phyloP scores from a whole-genome alignment of 2,888 invertebrate genomes.

The Pachymerium ferrugineum region DNA sequence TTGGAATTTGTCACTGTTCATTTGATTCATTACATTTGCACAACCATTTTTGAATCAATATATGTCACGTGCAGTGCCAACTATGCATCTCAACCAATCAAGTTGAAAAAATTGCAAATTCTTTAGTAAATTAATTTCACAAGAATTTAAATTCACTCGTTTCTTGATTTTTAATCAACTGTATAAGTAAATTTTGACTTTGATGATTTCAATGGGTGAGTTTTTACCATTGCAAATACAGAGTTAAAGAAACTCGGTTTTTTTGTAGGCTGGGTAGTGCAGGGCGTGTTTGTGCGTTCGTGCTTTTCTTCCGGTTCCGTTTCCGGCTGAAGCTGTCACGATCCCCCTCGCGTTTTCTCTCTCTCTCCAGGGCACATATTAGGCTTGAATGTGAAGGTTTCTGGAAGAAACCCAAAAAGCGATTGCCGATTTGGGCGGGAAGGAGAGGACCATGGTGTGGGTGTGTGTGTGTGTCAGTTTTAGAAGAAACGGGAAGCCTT shows the following conservation, averaged over 20 bases:
- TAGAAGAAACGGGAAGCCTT: not conserved
- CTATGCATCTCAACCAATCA: not conserved
- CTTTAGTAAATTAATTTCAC: too few relatives aligned
- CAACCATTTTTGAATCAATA: not conserved
- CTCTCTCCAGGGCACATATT: not conserved
- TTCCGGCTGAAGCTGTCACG: conserved; percentile 24
- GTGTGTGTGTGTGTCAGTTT: conserved; percentile 4
- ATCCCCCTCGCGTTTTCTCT: not conserved
- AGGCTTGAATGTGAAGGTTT: conserved; percentile 1
- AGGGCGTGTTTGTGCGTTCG: conserved; percentile 4
- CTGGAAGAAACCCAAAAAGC: conserved; percentile 22
- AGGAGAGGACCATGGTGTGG: not conserved
- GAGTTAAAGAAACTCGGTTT: too few relatives aligned
- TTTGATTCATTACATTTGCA: conserved; percentile 6
- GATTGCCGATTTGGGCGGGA: conserved; percentile 22
- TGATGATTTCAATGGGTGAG: too few relatives aligned
- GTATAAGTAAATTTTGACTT: too few relatives aligned
- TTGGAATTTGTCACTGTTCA: conserved; percentile 5
- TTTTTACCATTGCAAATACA: too few relatives aligned
- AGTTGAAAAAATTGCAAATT: not conserved
- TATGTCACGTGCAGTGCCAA: not conserved
- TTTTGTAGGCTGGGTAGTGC: not conserved
- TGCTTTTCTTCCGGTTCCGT: conserved; percentile 17
- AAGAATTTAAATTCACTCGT: too few relatives aligned
- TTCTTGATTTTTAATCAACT: too few relatives aligned